These are phyloP conservation scores for Elysia chlorotica DNA, from an alignment of 1,140 invertebrate species.

Conservation along the genomic window DNA sequence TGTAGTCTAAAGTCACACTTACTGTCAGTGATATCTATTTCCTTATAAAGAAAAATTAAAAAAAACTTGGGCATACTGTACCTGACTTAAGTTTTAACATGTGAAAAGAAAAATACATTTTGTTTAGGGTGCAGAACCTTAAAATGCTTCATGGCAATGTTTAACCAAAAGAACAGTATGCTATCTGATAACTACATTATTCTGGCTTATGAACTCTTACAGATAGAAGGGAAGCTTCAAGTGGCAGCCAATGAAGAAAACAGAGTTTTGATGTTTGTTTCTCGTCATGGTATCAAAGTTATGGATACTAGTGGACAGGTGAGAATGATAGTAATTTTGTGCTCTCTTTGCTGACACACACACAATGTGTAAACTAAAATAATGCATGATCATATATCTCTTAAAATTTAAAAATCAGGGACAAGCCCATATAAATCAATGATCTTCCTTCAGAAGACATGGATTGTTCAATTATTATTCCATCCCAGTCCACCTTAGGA, in stretches of 20 bases:
- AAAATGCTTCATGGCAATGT: too few relatives aligned
- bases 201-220: too few relatives aligned
- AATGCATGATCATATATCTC: too few relatives aligned
- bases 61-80: too few relatives aligned
- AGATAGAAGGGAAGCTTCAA: conserved; percentile 54
- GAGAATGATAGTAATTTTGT: background rate
- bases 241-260: conserved; percentile 44
- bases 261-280: conserved; percentile 47
- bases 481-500: background rate
- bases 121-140: too few relatives aligned
- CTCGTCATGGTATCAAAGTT: conserved; percentile 53
- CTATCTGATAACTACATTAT: too few relatives aligned
- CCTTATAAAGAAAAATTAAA: too few relatives aligned
- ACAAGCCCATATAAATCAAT: background rate
- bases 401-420: background rate
- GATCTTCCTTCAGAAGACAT: background rate
- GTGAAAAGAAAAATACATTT: too few relatives aligned
- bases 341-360: background rate
- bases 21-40: too few relatives aligned
- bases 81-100: too few relatives aligned
- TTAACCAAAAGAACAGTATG: too few relatives aligned
- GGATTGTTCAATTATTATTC: background rate
- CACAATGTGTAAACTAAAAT: too few relatives aligned
- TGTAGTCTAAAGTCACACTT: background rate
- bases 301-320: conserved; percentile 49